Conservation (phyloP, 64 coral and sea anemone species). For the Montipora sp. region DNA sequence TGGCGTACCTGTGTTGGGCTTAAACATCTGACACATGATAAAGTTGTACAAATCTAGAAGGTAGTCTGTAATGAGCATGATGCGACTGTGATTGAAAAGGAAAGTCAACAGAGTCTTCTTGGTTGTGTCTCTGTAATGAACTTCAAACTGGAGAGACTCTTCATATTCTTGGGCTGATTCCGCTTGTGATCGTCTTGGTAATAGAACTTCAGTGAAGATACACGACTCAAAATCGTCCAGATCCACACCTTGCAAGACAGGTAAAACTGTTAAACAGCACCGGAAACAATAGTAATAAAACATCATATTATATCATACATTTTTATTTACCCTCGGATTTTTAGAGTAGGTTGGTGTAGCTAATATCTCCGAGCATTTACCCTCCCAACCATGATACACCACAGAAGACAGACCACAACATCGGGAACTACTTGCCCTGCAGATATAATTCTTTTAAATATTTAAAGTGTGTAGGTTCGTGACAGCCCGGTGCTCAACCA, state of each 20-base stretch:
- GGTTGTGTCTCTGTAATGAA: slow-evolving; percentile 90
- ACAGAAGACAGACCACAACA: too few species aligned
- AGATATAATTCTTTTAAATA: too few species aligned
- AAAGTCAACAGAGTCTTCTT: slow-evolving; percentile 83
- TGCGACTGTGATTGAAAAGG: slow-evolving; percentile 92
- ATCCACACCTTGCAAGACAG: slow-evolving; percentile 15
- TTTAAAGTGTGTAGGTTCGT: too few species aligned
- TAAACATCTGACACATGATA: slow-evolving; percentile 92
- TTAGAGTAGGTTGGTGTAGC: too few species aligned
- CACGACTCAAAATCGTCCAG: slow-evolving; percentile 76
- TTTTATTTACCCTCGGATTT: too few species aligned
- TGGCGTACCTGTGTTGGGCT: slow-evolving; percentile 10
- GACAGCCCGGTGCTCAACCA: too few species aligned
- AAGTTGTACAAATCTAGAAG: slow-evolving; percentile 95
- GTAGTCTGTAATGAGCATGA: slow-evolving; percentile 87
- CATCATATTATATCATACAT: too few species aligned
- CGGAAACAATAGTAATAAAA: too few species aligned
- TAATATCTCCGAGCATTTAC: too few species aligned
- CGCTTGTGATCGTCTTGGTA: slow-evolving; percentile 62
- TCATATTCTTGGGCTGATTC: slow-evolving; percentile 45
- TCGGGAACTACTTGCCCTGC: too few species aligned
- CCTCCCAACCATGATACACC: too few species aligned
- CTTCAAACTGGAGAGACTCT: slow-evolving; percentile 86
- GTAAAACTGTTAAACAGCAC: background rate
- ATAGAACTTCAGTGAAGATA: slow-evolving; percentile 84